Evolutionary conservation across 2,113 vertebrate species (phyloP).

Genomic region (Regulus satrapa): DNA sequence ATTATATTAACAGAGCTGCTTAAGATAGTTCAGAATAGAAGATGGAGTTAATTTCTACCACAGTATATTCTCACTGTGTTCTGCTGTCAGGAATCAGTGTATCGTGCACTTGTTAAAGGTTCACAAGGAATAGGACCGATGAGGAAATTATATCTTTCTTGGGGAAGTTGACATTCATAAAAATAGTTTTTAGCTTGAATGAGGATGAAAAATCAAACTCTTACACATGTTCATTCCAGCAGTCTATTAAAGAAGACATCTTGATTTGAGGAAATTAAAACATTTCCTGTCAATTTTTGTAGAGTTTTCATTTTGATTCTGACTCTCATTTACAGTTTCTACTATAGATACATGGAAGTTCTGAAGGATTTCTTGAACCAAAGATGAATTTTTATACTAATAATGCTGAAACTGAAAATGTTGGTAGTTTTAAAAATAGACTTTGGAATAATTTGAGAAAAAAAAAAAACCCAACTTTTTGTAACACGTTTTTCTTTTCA

Average conservation of each 20-base stretch:
- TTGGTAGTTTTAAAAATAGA: background rate
- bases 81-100: slow-evolving; percentile 4
- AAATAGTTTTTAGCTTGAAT: background rate
- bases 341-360: background rate
- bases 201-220: background rate
- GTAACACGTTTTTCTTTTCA: background rate
- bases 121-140: background rate
- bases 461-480: background rate
- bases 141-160: background rate
- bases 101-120: background rate
- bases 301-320: background rate
- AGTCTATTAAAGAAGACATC: background rate
- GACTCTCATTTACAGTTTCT: background rate
- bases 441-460: background rate
- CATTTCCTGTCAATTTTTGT: background rate
- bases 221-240: background rate
- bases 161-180: background rate
- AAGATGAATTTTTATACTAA: background rate
- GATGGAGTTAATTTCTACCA: background rate
- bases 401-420: background rate
- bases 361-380: background rate
- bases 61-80: slow-evolving; percentile 1
- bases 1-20: slow-evolving; percentile 44
- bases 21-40: slow-evolving; percentile 13
- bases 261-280: background rate